Evolutionary conservation across 1,140 invertebrate species (phyloP), one percentile per base, ranked within the genome.

Genomic region (Bombus breviceps): DNA sequence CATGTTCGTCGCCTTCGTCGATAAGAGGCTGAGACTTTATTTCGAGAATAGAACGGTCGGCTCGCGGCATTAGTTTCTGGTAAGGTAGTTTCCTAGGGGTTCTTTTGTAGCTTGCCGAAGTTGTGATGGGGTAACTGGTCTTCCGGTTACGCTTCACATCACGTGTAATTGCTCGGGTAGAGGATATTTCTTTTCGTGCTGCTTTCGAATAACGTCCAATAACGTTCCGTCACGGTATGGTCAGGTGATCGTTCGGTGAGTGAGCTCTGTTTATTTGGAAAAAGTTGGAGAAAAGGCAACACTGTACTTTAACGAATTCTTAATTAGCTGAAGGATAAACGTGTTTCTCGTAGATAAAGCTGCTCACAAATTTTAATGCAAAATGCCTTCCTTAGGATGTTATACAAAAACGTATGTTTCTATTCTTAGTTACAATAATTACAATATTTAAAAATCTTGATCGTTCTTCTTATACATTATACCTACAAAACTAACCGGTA

Each of bases 21-120:
- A 86, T 85, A 82, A 73, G 37, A 83, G 62, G 69, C 73, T 3
- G 47, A 79, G 82, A 82, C 83, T 87, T 91, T 89, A 89, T 91
- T 90, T 87, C 83, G 59, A 71, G 72, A 15, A 34, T 62, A 28
- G 66, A 81, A 78, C 73, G 28, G 59, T 78, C 18, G 57, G 6
- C 15, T 12, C 25, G 74, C 15, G 57, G 57, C 34, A n/a, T 41
- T 62, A 15, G 13, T 25, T 39, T 18, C 74, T 10, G 39, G 57
- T 12, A 77, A 77, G 6, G 37, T 39, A 9, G 41, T 32, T 62
- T 41, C 12, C 18, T 41, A 15, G 15, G 25, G 37, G 13, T 1
- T 41, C 41, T 41, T 59, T 32, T 13, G 66, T 10, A 1, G n/a
- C 57, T 34, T 57, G 72, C 5, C 32, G 59, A n/a, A 66, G 34